Percentiles rank a stretch among this genome's conserved stretches.
These are phyloP conservation scores for Epirrhoe tristata DNA, from an alignment of 2,888 invertebrate genomes.

Conservation along the genomic window DNA sequence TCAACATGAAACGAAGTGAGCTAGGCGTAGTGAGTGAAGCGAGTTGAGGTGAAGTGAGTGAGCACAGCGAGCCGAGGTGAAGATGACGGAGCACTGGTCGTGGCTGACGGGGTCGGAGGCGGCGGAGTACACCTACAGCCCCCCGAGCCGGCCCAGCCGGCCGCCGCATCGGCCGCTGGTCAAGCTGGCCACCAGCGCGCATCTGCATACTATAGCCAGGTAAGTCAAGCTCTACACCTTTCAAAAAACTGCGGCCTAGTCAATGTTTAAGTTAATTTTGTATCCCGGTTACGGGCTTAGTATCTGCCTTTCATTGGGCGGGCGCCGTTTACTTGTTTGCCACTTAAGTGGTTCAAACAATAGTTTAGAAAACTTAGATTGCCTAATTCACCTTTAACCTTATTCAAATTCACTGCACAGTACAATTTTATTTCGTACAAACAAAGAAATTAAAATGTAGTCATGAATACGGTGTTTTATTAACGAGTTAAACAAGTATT, in stretches of 20 bases:
- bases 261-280: too few species aligned
- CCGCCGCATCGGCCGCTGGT: slow-evolving; percentile 79
- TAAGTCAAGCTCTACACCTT: slow-evolving; percentile 37
- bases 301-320: too few species aligned
- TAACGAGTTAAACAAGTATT: slow-evolving; percentile 49
- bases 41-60: slow-evolving; percentile 30
- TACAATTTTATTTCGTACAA: neutral
- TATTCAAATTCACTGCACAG: too few species aligned
- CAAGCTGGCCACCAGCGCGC: slow-evolving; percentile 78
- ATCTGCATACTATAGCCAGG: slow-evolving; percentile 78
- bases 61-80: neutral
- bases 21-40: slow-evolving; percentile 1
- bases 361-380: too few species aligned
- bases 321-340: too few species aligned
- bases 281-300: too few species aligned
- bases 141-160: slow-evolving; percentile 73
- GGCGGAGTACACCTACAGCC: slow-evolving; percentile 79
- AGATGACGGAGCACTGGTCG: slow-evolving; percentile 79
- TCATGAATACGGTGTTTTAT: slow-evolving; percentile 48
- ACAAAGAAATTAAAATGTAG: slow-evolving; percentile 25
- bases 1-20: neutral
- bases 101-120: slow-evolving; percentile 74
- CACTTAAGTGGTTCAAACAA: too few species aligned
- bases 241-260: neutral
- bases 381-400: too few species aligned